A percentile compares a stretch with the other conserved stretches of the same genome.
phyloP scores from a whole-genome alignment of 1,140 invertebrate species.

The Samia ricini region DNA sequence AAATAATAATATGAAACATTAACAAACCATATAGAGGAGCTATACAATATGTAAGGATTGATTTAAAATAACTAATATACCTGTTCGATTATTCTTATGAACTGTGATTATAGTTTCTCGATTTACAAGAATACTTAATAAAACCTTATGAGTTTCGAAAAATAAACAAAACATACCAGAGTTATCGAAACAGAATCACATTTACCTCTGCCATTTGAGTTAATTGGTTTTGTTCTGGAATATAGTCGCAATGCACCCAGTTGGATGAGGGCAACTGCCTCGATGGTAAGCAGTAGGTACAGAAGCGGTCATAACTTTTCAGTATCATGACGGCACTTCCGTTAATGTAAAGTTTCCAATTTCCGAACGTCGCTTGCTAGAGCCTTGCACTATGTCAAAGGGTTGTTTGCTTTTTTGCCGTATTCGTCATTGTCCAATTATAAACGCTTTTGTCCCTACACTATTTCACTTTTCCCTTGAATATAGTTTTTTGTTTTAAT shows the following conservation, averaged over 20 bases:
- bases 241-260: conserved; percentile 15
- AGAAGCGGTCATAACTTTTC: conserved; percentile 58
- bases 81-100: not conserved
- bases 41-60: not conserved
- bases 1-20: too few relatives aligned
- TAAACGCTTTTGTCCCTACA: conserved; percentile 48
- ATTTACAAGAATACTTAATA: not conserved
- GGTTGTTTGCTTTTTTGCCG: conserved; percentile 58
- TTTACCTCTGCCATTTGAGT: conserved; percentile 18
- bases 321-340: conserved; percentile 48
- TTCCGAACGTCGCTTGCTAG: conserved; percentile 41
- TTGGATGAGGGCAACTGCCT: conserved; percentile 2
- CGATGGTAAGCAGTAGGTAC: conserved; percentile 17
- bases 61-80: not conserved
- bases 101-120: not conserved
- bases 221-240: conserved; percentile 22
- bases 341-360: conserved; percentile 65
- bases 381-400: conserved; percentile 34
- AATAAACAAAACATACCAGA: not conserved
- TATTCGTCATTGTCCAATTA: conserved; percentile 65
- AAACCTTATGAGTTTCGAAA: not conserved
- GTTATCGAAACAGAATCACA: conserved; percentile 16
- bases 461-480: conserved; percentile 14
- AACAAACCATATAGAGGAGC: too few relatives aligned
- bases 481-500: too few relatives aligned